Evolutionary conservation across 2,113 vertebrate genomes (phyloP).

Genomic region (Callipepla californica): DNA sequence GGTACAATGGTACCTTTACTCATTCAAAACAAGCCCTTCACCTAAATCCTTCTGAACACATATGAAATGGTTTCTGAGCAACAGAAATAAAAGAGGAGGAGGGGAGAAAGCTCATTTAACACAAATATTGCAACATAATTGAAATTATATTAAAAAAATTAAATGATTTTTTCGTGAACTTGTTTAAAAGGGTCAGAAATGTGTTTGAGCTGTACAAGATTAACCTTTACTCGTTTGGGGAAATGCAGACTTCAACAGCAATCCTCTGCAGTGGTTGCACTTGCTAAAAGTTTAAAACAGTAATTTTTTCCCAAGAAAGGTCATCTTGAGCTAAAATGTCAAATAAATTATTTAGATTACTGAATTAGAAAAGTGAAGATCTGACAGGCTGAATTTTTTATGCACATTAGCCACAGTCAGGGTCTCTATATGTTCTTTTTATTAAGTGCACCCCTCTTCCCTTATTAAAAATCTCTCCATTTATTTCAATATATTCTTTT

Average conservation of each 20-base stretch:
- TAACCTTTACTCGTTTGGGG: conserved; percentile 84
- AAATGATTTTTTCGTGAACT: conserved; percentile 76
- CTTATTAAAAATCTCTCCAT: conserved; percentile 81
- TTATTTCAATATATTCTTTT: conserved; percentile 73
- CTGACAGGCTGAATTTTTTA: conserved; percentile 90
- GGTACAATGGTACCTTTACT: conserved; percentile 12
- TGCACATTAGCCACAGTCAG: conserved; percentile 87
- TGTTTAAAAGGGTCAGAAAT: conserved; percentile 83
- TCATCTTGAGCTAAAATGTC: conserved; percentile 91
- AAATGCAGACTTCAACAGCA: conserved; percentile 82
- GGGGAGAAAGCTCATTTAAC: conserved; percentile 35
- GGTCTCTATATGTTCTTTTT: conserved; percentile 81
- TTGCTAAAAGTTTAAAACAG: conserved; percentile 91
- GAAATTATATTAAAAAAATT: conserved; percentile 80
- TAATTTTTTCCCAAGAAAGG: conserved; percentile 89
- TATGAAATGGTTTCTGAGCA: neutral
- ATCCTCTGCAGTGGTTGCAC: conserved; percentile 81
- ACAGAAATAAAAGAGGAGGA: conserved; percentile 25
- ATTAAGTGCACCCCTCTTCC: conserved; percentile 78
- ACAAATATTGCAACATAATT: conserved; percentile 82
- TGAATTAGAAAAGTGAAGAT: conserved; percentile 90
- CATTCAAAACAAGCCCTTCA: conserved; percentile 49
- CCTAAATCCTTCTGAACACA: conserved; percentile 38
- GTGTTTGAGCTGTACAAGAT: conserved; percentile 79
- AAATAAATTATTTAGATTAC: conserved; percentile 93